Evolutionary conservation across 2,888 invertebrate genomes (phyloP), one percentile per base, ranked within the genome.

Genomic region (Eubasilissa splendida): DNA sequence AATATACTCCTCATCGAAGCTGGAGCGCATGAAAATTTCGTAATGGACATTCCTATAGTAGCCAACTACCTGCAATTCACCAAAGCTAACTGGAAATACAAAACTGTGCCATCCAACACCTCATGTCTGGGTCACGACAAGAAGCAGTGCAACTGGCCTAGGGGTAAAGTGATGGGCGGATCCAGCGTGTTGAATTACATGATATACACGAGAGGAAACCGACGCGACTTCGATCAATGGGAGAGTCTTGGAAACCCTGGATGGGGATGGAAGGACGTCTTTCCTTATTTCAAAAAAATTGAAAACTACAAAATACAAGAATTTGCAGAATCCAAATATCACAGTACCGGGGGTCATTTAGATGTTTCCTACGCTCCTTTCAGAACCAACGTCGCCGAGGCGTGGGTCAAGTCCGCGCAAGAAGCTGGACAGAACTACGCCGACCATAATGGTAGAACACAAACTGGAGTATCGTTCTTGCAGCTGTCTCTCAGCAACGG

Each of bases 111-210:
- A 0, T 95, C 95, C 12, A 90, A 92, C 65, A 91, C 89, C 76
- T 94, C 93, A 84, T 96, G 96, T 85, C 90, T 94, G 33, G 96
- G 95, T 7, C 94, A 96, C 90, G 93, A 93, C 84, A 93, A 95
- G 84, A 91, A 92, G 84, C 93, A 93, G 82, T 95, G 96, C 86
- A 93, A 94, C 84, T 96, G 94, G 93, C 96, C 96, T 0, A 89
- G 95, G 82, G 96, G 96, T 3, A 96, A 95, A 87, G 95, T 95
- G 0, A 91, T 97, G 86, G 97, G 97, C 7, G 97, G 97, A 2
- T 94, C 94, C 9, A 95, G 95, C 83, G 93, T 95, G 0, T 88
- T 96, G 10, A 96, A 96, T 86, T 94, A 94, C 85, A 96, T 97
- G 96, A 93, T 95, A 85, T 95, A 95, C 85, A 94, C 94, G 0